A percentile compares a stretch with the other conserved stretches of the same genome.
Conservation (phyloP, 2,888 invertebrate species). For the Pyralis farinalis region DNA sequence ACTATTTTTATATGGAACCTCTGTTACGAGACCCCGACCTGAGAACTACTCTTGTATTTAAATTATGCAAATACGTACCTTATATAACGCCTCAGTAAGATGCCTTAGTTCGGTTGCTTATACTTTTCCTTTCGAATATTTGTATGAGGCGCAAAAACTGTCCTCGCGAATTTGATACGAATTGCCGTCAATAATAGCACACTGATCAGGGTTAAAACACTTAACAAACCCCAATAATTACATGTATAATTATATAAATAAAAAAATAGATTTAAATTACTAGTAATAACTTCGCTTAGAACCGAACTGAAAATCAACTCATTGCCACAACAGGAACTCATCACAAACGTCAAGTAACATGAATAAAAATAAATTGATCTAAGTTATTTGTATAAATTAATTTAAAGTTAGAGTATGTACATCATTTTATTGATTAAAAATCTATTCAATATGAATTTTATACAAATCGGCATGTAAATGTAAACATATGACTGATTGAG, state of each 20-base stretch:
- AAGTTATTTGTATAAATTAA: constrained; percentile 17
- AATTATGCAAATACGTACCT: constrained; percentile 6
- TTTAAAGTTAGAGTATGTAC: constrained; percentile 21
- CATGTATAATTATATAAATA: constrained; percentile 47
- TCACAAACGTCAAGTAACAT: constrained; percentile 43
- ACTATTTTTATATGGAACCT: no score
- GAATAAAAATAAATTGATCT: no score
- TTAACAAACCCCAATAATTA: constrained; percentile 40
- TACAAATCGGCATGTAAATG: constrained; percentile 36
- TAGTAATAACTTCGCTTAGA: constrained; percentile 55
- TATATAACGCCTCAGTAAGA: constrained; percentile 2
- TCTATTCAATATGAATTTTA: constrained; percentile 58
- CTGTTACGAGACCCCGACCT: no score
- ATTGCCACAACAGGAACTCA: constrained; percentile 75
- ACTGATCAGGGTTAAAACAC: constrained; percentile 40
- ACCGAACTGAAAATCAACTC: constrained; percentile 65
- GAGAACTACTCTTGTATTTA: not conserved
- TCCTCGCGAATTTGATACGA: constrained; percentile 20
- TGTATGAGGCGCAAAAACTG: not conserved
- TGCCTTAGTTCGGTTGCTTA: not conserved
- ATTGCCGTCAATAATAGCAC: constrained; percentile 30
- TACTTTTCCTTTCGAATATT: constrained; percentile 9
- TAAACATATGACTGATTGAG: constrained; percentile 71
- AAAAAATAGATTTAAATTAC: constrained; percentile 51
- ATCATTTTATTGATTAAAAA: constrained; percentile 18